Conservation (phyloP, 1,140 invertebrate genomes). For the Aphelinus certus region DNA sequence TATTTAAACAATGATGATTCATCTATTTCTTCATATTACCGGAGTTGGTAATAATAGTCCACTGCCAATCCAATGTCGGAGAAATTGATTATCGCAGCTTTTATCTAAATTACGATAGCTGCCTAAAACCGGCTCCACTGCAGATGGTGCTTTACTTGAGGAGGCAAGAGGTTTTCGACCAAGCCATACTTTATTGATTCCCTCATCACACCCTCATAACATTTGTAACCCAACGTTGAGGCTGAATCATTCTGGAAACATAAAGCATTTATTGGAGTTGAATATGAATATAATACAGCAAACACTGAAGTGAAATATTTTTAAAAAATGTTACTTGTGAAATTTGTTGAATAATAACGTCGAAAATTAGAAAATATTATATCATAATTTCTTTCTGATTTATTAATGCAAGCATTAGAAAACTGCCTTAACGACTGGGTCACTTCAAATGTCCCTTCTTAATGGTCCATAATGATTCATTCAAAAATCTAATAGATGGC, state of each 20-base stretch:
- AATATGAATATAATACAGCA: too few species aligned
- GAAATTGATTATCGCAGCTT: slow-evolving; percentile 75
- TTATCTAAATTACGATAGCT: slow-evolving; percentile 80
- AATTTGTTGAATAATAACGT: too few species aligned
- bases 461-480: too few species aligned
- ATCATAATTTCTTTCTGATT: too few species aligned
- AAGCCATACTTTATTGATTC: slow-evolving; percentile 66
- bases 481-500: too few species aligned
- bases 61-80: slow-evolving; percentile 82
- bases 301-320: too few species aligned
- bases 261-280: neutral
- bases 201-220: slow-evolving; percentile 64
- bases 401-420: too few species aligned
- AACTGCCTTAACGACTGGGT: too few species aligned
- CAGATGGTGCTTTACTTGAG: slow-evolving; percentile 61
- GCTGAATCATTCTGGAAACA: slow-evolving; percentile 61
- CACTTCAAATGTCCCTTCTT: too few species aligned
- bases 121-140: slow-evolving; percentile 69
- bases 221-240: slow-evolving; percentile 63
- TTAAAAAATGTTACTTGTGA: too few species aligned
- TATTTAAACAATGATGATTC: too few species aligned
- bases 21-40: slow-evolving; percentile 52
- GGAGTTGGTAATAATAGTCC: slow-evolving; percentile 75
- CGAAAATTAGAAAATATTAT: too few species aligned
- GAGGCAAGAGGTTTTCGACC: slow-evolving; percentile 63